Evolutionary conservation across 2,113 vertebrate genomes (phyloP).

Genomic region (Porphyrio hochstetteri): DNA sequence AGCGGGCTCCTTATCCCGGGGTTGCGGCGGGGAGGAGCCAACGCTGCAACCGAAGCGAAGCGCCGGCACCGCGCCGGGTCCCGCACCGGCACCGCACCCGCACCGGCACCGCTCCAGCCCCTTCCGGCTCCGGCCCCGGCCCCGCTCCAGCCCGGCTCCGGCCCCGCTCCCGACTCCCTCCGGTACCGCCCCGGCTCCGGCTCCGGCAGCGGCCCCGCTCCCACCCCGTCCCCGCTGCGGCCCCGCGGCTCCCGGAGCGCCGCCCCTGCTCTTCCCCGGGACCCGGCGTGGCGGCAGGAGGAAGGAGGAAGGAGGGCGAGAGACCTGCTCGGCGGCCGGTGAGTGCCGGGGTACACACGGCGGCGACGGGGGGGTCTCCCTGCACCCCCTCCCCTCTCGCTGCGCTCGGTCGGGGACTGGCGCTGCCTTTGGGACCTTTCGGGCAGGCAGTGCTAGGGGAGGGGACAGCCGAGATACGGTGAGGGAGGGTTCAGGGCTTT

Average conservation of each 20-base stretch:
- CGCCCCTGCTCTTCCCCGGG: neutral
- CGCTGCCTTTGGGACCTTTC: neutral
- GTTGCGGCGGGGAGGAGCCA: slow-evolving; percentile 58
- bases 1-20: neutral
- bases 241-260: neutral
- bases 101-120: neutral
- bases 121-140: neutral
- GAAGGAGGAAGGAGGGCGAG: neutral
- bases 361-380: neutral
- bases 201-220: neutral
- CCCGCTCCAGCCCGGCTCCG: neutral
- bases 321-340: neutral
- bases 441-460: neutral
- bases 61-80: neutral
- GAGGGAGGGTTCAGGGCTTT: neutral
- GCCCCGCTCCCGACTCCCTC: neutral
- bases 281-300: neutral
- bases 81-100: neutral
- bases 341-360: neutral
- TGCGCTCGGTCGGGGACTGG: neutral
- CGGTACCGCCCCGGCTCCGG: neutral
- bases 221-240: neutral
- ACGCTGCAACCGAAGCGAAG: neutral
- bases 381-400: neutral
- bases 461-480: accelerated